Conservation (phyloP, 2,113 vertebrate genomes). For the Limnothrissa miodon region DNA sequence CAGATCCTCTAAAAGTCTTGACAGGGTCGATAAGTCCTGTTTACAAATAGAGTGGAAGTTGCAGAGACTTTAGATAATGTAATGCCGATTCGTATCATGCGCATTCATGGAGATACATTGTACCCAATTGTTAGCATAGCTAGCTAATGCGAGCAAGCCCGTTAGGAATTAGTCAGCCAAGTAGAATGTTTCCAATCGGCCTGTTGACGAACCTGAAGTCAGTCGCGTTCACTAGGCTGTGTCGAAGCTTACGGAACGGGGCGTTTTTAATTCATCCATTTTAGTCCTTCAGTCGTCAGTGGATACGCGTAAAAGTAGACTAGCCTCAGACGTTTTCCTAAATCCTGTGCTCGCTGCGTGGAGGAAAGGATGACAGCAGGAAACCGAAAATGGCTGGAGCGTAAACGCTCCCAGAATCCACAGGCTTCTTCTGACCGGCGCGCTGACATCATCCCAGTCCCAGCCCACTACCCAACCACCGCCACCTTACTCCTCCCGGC, state of each 20-base stretch:
- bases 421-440: slow-evolving; percentile 27
- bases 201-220: not conserved
- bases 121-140: slow-evolving; percentile 24
- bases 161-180: slow-evolving; percentile 15
- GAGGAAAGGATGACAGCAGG: slow-evolving; percentile 23
- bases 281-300: not conserved
- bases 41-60: not conserved
- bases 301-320: not conserved
- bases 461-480: slow-evolving; percentile 8
- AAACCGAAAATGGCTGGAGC: slow-evolving; percentile 54
- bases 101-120: slow-evolving; percentile 21
- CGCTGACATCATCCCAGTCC: slow-evolving; percentile 25
- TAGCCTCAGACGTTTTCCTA: not conserved
- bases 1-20: not conserved
- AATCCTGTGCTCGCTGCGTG: not conserved
- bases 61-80: not conserved
- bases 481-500: not conserved
- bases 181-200: not conserved
- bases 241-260: not conserved
- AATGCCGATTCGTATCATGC: not conserved
- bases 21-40: not conserved
- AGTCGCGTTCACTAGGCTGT: slow-evolving; percentile 4
- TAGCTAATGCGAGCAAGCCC: slow-evolving; percentile 16
- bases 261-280: slow-evolving; percentile 11
- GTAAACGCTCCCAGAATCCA: slow-evolving; percentile 48